phyloP scores from a whole-genome alignment of 2,797 vertebrate genomes.

The Borostomias antarcticus region DNA sequence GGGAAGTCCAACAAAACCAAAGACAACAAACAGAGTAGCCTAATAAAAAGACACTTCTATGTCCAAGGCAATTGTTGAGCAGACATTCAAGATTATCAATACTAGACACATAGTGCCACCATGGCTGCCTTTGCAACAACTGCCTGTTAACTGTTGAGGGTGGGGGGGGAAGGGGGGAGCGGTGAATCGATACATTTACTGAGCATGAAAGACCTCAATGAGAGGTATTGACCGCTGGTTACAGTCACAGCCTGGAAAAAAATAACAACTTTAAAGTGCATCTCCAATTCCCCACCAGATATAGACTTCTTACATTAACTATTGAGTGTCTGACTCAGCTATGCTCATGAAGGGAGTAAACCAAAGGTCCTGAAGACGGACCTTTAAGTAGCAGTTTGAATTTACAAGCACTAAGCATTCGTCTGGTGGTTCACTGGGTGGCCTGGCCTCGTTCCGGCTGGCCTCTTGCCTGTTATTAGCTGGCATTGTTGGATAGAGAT shows the following conservation, averaged over 20 bases:
- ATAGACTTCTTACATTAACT: constrained; percentile 51
- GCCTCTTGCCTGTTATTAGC: constrained; percentile 53
- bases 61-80: constrained; percentile 75
- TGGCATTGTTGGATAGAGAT: constrained; percentile 66
- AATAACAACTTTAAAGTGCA: constrained; percentile 50
- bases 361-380: constrained; percentile 32
- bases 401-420: constrained; percentile 23
- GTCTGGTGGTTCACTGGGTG: constrained; percentile 25
- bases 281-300: constrained; percentile 50
- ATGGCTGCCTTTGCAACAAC: constrained; percentile 76
- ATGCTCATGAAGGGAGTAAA: constrained; percentile 23
- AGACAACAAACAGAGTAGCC: constrained; percentile 51
- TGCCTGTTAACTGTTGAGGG: constrained; percentile 77
- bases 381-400: constrained; percentile 5
- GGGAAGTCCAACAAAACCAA: constrained; percentile 58
- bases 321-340: constrained; percentile 57
- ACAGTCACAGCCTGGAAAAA: constrained; percentile 66
- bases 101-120: constrained; percentile 76
- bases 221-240: constrained; percentile 69
- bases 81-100: constrained; percentile 81
- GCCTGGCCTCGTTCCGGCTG: constrained; percentile 33
- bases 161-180: constrained; percentile 46
- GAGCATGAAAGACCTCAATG: constrained; percentile 81
- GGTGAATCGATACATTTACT: constrained; percentile 85
- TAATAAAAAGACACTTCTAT: constrained; percentile 68